A percentile compares a stretch with the other conserved stretches of the same genome.
Evolutionary conservation across 2,797 vertebrate genomes (phyloP).

Genomic region (Typhlichthys subterraneus): DNA sequence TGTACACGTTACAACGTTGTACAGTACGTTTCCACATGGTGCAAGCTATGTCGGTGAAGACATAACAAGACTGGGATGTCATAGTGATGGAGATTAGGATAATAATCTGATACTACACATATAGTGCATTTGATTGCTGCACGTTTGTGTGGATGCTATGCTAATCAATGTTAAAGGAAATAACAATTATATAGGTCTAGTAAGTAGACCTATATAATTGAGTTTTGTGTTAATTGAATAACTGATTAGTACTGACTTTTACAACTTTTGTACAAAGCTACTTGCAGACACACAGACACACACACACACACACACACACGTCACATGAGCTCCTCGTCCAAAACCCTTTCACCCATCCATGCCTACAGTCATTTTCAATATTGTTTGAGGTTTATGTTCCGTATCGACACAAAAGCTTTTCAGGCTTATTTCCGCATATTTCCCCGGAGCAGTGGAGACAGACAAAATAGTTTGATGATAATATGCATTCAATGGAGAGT

Average conservation of each 20-base stretch:
- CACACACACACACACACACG: conserved; percentile 2
- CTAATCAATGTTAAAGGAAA: too few relatives aligned
- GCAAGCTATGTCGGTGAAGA: conserved; percentile 17
- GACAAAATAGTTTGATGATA: conserved; percentile 44
- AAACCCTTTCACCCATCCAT: background rate
- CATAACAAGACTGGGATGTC: background rate
- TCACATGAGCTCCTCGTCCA: background rate
- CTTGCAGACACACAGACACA: conserved; percentile 6
- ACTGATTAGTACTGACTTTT: background rate
- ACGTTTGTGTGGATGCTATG: background rate
- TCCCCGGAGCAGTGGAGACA: conserved; percentile 50
- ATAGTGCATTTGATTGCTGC: background rate
- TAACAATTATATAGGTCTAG: too few relatives aligned
- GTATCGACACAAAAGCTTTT: conserved; percentile 20
- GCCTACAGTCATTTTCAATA: conserved; percentile 14
- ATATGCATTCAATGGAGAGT: conserved; percentile 37
- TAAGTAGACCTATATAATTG: too few relatives aligned
- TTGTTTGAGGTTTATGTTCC: conserved; percentile 19
- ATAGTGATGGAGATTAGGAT: background rate
- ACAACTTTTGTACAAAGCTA: background rate
- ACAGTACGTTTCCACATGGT: conserved; percentile 39
- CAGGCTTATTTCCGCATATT: conserved; percentile 33
- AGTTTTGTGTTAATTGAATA: background rate
- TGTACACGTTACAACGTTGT: conserved; percentile 20
- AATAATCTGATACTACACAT: background rate